Evolutionary conservation across 2,888 invertebrate genomes (phyloP).

Genomic region (Barypeithes pellucidus): DNA sequence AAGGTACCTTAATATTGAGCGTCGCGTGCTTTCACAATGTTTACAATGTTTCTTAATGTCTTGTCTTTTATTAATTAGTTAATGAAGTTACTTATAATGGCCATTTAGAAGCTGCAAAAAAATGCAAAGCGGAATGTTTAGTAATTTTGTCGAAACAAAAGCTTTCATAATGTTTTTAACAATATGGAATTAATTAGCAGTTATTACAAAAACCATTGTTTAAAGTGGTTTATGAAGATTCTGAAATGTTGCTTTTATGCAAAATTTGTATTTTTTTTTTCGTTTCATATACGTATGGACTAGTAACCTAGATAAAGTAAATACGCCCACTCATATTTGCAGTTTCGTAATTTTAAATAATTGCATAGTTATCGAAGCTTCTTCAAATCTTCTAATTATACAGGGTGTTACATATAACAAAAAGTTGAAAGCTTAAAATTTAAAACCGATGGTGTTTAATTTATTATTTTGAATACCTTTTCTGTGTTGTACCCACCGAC

Average conservation of each 20-base stretch:
- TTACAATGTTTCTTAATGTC: not conserved
- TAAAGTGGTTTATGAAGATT: slow-evolving; percentile 29
- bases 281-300: not conserved
- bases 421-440: too few species aligned
- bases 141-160: slow-evolving; percentile 53
- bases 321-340: not conserved
- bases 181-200: slow-evolving; percentile 49
- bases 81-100: slow-evolving; percentile 47
- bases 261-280: slow-evolving; percentile 29
- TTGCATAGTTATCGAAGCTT: not conserved
- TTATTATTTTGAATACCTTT: too few species aligned
- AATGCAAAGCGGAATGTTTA: slow-evolving; percentile 44
- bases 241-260: slow-evolving; percentile 28
- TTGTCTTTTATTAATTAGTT: not conserved
- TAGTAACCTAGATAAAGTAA: slow-evolving; percentile 17
- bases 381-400: too few species aligned
- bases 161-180: slow-evolving; percentile 39
- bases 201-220: slow-evolving; percentile 49
- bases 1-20: too few species aligned
- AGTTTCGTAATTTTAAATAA: not conserved
- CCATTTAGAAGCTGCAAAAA: slow-evolving; percentile 40
- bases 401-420: too few species aligned
- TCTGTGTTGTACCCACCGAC: too few species aligned
- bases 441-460: too few species aligned
- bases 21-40: too few species aligned